Conservation (phyloP, 2,888 invertebrate species). For the Mesochorus sp. region DNA sequence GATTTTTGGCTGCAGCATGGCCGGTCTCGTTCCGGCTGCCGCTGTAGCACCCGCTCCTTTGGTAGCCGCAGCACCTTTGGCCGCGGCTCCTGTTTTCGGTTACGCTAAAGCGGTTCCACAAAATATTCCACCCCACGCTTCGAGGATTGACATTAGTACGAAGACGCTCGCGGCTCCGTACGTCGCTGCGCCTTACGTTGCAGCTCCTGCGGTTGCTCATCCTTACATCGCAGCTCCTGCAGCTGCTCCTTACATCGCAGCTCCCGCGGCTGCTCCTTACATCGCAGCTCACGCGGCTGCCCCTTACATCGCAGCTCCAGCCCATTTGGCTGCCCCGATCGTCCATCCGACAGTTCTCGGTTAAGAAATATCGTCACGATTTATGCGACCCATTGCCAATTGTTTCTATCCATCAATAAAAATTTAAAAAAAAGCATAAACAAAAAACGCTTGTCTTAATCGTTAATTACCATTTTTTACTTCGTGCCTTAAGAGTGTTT, state of each 20-base stretch:
- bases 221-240: constrained; percentile 76
- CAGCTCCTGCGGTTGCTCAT: constrained; percentile 70
- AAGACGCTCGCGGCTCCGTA: constrained; percentile 78
- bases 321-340: constrained; percentile 60
- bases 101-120: constrained; percentile 85
- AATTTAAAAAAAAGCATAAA: no score
- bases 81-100: constrained; percentile 83
- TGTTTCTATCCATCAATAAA: constrained; percentile 48
- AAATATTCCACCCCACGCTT: constrained; percentile 86
- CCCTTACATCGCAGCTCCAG: constrained; percentile 69
- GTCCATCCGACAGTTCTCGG: constrained; percentile 60
- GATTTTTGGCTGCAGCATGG: constrained; percentile 76
- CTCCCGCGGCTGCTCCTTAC: constrained; percentile 77
- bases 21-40: constrained; percentile 80
- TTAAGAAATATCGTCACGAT: constrained; percentile 21
- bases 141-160: constrained; percentile 85
- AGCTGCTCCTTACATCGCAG: constrained; percentile 77
- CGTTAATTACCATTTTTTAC: no score
- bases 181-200: constrained; percentile 79
- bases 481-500: no score
- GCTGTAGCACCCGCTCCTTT: constrained; percentile 73
- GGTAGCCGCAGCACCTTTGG: constrained; percentile 76
- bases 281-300: constrained; percentile 78
- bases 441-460: no score
- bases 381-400: constrained; percentile 20